Evolutionary conservation across 2,888 invertebrate species (phyloP).

Genomic region (Hedya salicella): DNA sequence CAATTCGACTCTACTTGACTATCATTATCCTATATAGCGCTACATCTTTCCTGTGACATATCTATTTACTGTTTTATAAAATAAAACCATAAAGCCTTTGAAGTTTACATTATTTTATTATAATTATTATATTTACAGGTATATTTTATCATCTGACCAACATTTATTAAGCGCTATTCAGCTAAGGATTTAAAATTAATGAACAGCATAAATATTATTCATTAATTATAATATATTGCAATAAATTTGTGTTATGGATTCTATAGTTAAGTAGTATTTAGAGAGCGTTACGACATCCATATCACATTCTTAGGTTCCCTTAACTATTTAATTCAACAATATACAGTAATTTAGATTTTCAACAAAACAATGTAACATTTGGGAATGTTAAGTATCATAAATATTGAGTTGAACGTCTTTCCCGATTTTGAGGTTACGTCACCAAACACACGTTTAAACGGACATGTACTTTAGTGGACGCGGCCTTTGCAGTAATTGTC

Average conservation of each 20-base stretch:
- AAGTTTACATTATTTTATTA: slow-evolving; percentile 6
- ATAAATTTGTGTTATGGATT: slow-evolving; percentile 61
- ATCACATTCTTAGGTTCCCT: slow-evolving; percentile 78
- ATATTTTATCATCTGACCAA: slow-evolving; percentile 30
- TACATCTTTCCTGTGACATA: too few relatives aligned
- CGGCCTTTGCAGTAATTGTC: slow-evolving; percentile 67
- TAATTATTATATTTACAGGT: slow-evolving; percentile 21
- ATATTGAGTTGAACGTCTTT: slow-evolving; percentile 47
- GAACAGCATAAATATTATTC: slow-evolving; percentile 50
- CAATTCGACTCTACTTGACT: too few relatives aligned
- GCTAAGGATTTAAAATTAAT: slow-evolving; percentile 32
- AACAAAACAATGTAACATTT: slow-evolving; percentile 70
- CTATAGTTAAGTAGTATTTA: slow-evolving; percentile 69
- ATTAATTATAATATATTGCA: slow-evolving; percentile 59
- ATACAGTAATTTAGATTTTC: slow-evolving; percentile 66
- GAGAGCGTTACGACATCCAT: slow-evolving; percentile 83
- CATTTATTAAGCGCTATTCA: slow-evolving; percentile 23
- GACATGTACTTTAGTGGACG: slow-evolving; percentile 67
- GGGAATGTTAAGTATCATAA: slow-evolving; percentile 68
- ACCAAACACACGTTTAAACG: slow-evolving; percentile 56
- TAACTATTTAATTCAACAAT: slow-evolving; percentile 74
- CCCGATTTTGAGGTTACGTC: slow-evolving; percentile 46
- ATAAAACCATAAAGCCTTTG: background rate
- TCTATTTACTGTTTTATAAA: background rate
- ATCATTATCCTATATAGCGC: too few relatives aligned